A percentile compares a stretch with the other conserved stretches of the same genome.
These are phyloP conservation scores for Musca domestica DNA, from an alignment of 1,140 invertebrate genomes.

Conservation along the genomic window DNA sequence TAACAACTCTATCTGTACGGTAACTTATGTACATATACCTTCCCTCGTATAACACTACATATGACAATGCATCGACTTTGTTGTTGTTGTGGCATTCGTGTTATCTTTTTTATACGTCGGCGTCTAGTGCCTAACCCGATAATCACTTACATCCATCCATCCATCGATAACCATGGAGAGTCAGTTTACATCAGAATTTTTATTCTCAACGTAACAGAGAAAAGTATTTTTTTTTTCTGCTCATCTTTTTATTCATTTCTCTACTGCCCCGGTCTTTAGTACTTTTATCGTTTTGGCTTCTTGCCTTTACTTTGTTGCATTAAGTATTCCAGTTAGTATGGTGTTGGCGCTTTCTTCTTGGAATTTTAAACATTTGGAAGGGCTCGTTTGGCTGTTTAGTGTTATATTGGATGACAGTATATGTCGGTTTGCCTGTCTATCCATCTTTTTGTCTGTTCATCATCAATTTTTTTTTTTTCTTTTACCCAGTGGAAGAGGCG, in stretches of 20 bases:
- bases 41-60: no score
- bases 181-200: conserved; percentile 7
- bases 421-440: not conserved
- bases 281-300: conserved; percentile 6
- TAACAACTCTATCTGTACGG: no score
- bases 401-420: conserved; percentile 8
- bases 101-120: not conserved
- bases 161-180: conserved; percentile 17
- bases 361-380: conserved; percentile 16
- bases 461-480: no score
- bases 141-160: conserved; percentile 18
- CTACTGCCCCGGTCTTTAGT: not conserved
- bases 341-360: conserved; percentile 3
- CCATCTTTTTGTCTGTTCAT: no score
- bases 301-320: not conserved
- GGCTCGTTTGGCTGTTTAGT: not conserved
- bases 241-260: not conserved
- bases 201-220: not conserved
- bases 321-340: not conserved
- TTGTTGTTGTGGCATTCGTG: no score
- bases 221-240: not conserved
- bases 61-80: no score
- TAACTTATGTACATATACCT: no score
- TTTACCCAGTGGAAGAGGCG: not conserved
- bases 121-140: conserved; percentile 13